These are phyloP conservation scores for Paraescarpia echinospica DNA, from an alignment of 1,140 invertebrate species.

Conservation along the genomic window DNA sequence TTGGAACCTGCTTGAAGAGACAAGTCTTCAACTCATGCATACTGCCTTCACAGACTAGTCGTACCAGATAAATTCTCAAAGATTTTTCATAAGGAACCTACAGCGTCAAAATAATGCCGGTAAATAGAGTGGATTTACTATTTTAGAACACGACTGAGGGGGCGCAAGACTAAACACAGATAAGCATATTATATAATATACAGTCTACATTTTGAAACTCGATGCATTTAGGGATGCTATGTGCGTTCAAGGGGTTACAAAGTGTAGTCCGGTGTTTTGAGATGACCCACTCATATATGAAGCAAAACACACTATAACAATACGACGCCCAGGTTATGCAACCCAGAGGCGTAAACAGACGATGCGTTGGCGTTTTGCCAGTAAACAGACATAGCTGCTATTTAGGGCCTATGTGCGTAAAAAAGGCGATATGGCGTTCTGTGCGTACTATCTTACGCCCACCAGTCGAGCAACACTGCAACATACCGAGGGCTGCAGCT, in stretches of 20 bases:
- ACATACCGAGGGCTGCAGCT: background rate
- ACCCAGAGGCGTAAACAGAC: background rate
- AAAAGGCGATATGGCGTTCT: background rate
- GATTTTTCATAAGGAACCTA: too few relatives aligned
- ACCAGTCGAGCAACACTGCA: background rate
- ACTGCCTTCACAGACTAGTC: too few relatives aligned
- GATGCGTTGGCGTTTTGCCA: background rate
- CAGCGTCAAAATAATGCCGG: background rate
- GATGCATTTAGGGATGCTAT: background rate
- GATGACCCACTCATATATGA: background rate
- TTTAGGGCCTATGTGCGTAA: background rate
- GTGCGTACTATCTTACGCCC: background rate
- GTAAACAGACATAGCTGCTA: background rate
- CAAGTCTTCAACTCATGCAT: too few relatives aligned
- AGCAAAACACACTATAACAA: background rate
- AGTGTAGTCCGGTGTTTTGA: background rate
- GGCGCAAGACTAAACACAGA: background rate
- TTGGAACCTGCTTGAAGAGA: too few relatives aligned
- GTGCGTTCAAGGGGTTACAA: background rate
- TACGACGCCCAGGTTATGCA: background rate
- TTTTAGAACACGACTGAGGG: too few relatives aligned
- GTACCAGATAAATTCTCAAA: too few relatives aligned
- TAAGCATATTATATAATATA: too few relatives aligned
- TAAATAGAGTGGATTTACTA: background rate
- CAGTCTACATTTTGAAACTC: background rate